A percentile compares a stretch with the other conserved stretches of the same genome.
phyloP scores from a whole-genome alignment of 2,797 vertebrate genomes.

The Melanogrammus aeglefinus region DNA sequence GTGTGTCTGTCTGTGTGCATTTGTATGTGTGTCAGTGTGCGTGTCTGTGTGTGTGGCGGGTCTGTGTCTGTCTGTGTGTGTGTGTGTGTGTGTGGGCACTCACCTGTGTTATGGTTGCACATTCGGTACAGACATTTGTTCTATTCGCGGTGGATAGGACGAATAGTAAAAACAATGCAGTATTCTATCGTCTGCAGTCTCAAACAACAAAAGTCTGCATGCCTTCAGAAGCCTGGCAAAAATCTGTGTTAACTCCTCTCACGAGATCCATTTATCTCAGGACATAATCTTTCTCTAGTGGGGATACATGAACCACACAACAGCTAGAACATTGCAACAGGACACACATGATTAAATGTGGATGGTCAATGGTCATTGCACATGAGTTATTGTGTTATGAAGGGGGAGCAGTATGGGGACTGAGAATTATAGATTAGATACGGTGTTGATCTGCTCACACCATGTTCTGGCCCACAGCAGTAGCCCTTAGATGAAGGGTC shows the following conservation, averaged over 20 bases:
- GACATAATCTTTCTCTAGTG: neutral
- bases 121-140: neutral
- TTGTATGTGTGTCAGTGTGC: no score
- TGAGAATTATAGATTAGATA: neutral
- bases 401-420: neutral
- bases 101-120: neutral
- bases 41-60: slow-evolving; percentile 3
- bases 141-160: neutral
- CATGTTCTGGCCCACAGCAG: neutral
- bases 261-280: neutral
- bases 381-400: neutral
- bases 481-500: neutral
- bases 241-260: neutral
- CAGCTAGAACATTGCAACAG: neutral
- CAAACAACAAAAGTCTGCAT: neutral
- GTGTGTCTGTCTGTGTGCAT: no score
- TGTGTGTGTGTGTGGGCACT: neutral
- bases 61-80: neutral
- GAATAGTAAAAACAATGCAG: neutral
- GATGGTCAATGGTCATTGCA: neutral
- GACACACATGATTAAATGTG: neutral
- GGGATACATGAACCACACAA: neutral
- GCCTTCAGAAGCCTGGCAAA: neutral
- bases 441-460: neutral
- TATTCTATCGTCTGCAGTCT: neutral